Conservation (phyloP, 2,113 vertebrate genomes). For the Catharus bicknelli region DNA sequence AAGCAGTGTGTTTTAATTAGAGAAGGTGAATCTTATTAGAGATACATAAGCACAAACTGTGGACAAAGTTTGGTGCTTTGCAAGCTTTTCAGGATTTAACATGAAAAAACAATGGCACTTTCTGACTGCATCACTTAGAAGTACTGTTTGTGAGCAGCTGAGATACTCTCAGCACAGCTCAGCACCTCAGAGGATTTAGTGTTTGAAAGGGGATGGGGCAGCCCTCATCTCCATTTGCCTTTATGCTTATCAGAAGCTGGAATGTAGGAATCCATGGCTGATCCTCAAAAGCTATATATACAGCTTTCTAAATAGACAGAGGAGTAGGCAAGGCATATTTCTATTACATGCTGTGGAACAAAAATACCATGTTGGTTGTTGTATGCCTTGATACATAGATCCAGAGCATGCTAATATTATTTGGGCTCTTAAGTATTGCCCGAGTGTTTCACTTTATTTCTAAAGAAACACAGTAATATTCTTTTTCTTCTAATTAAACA, state of each 20-base stretch:
- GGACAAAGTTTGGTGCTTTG: not conserved
- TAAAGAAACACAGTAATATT: not conserved
- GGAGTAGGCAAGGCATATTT: not conserved
- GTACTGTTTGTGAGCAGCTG: not conserved
- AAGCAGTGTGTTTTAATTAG: not conserved
- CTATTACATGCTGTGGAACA: not conserved
- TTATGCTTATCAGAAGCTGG: not conserved
- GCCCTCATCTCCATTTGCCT: not conserved
- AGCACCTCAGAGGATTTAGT: not conserved
- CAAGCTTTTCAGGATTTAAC: not conserved
- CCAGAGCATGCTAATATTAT: not conserved
- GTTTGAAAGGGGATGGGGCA: not conserved
- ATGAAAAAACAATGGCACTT: not conserved
- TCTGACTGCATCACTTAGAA: not conserved
- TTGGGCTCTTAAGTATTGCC: not conserved
- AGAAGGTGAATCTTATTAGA: not conserved
- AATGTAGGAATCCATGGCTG: not conserved
- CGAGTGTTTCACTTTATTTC: not conserved
- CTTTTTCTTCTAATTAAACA: not conserved
- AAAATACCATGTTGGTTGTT: not conserved
- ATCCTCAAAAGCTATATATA: not conserved
- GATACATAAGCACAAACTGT: not conserved
- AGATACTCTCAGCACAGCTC: not conserved
- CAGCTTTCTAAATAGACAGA: not conserved
- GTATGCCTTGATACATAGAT: not conserved